Conservation (phyloP, 1,140 invertebrate genomes). For the Lepidurus packardi region DNA sequence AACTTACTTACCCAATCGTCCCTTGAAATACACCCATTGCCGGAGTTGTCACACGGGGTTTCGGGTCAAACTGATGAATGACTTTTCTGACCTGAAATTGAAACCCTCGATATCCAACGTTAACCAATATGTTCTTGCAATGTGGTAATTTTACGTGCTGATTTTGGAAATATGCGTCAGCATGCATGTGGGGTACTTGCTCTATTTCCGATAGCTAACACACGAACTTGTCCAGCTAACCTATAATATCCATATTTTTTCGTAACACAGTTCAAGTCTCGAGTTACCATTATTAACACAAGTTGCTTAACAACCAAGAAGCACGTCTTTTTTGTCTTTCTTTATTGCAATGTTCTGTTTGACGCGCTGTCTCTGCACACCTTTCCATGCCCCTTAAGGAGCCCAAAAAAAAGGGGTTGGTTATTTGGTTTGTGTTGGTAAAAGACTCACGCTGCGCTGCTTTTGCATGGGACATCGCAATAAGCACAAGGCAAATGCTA, state of each 20-base stretch:
- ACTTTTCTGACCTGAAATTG: not conserved
- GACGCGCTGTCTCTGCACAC: no score
- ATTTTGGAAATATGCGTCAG: not conserved
- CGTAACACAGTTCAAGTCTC: no score
- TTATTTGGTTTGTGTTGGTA: constrained; percentile 1
- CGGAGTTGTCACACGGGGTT: constrained; percentile 1
- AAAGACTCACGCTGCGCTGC: not conserved
- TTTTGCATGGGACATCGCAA: constrained; percentile 10
- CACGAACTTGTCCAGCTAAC: not conserved
- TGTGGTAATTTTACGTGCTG: not conserved
- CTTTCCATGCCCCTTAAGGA: not conserved
- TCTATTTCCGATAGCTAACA: not conserved
- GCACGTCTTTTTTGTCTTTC: no score
- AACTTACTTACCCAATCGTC: not conserved
- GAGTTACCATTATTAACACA: no score
- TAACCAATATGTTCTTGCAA: not conserved
- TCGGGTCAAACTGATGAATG: not conserved
- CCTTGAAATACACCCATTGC: no score
- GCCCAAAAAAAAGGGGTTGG: not conserved
- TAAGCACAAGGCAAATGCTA: not conserved
- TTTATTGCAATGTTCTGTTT: no score
- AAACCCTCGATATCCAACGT: not conserved
- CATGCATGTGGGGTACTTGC: not conserved
- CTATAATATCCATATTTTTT: no score
- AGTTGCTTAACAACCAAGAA: no score